Base-by-base conservation (phyloP, 2,113 vertebrate species). In the Sigmodon hispidus region DNA sequence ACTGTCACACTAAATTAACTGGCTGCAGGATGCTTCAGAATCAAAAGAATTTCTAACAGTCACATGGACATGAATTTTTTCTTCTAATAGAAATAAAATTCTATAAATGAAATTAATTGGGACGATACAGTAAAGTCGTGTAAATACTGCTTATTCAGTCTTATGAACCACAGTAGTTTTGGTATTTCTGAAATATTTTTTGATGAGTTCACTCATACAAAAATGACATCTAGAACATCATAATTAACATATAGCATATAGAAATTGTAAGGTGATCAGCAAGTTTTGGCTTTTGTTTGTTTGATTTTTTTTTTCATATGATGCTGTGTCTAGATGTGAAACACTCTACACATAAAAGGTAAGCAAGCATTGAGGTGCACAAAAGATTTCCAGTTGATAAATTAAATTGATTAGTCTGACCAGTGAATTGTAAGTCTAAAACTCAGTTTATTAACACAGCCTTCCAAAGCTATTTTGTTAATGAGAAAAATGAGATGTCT, bases 1-100 rank as follows among this genome's bases (percentile, higher is more conserved):
- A 94, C 90, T 96, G 91, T 48, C 48, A 9, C 61, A 81, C 80
- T 88, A 91, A 96, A 96, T 97, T 81, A 96, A 96, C 85, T 95
- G 80, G 52, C 61, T 93, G 9, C 43, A 69, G 40, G 88, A 85
- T 52, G 70, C 86, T 95, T 91, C 77, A 81, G 80, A 93, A 96
- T 87, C 55, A 95, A 90, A 97, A 76, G 34, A 63, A 94, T 93
- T 96, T 84, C 93, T 96, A 92, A 69, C 43, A 55, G 22, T 29
- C 43, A 91, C 31, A 26, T 48, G 67, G 48, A 81, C 22, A 3
- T 45, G 26, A 72, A 48, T 80, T 93, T 92, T 95, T 85, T 85
- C 43, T 93, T 92, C 52, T 85, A 90, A 21, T 3, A 86, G 52
- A 90, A 95, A 79, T 36, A 40, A 88, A 85, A 91, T 43, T 70